Conservation (phyloP, 2,888 invertebrate species). For the Urechis unicinctus region DNA sequence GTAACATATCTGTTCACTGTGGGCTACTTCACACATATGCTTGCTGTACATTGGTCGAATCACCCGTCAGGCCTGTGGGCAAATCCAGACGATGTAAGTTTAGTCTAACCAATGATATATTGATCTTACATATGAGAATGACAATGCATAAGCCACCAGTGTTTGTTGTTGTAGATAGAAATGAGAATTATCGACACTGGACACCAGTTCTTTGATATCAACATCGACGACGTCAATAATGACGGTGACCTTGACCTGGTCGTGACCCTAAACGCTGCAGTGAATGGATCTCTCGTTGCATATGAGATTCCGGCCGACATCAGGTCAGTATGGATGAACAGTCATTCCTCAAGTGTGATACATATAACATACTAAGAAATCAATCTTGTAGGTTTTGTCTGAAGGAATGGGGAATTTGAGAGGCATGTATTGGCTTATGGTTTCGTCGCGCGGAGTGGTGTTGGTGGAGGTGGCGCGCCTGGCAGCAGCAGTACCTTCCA, state of each 20-base stretch:
- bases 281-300: constrained; percentile 27
- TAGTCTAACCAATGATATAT: too few species aligned
- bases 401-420: too few species aligned
- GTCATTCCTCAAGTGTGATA: too few species aligned
- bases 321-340: too few species aligned
- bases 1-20: constrained; percentile 26
- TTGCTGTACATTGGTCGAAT: constrained; percentile 32
- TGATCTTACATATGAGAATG: neutral
- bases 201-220: constrained; percentile 27
- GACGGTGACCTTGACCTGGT: constrained; percentile 32
- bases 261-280: constrained; percentile 28
- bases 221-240: constrained; percentile 28
- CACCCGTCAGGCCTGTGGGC: constrained; percentile 10
- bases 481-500: too few species aligned
- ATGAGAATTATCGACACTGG: constrained; percentile 21
- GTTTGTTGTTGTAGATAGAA: too few species aligned
- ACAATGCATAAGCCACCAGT: neutral
- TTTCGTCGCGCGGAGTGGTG: too few species aligned
- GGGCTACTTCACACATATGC: constrained; percentile 29
- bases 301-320: constrained; percentile 35
- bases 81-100: neutral
- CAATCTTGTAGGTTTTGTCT: too few species aligned
- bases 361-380: too few species aligned
- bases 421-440: too few species aligned
- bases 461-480: too few species aligned